Percentiles rank a stretch among this genome's conserved stretches.
These are phyloP conservation scores for Mesoclemmys tuberculata DNA, from an alignment of 2,113 vertebrate species.

Conservation along the genomic window DNA sequence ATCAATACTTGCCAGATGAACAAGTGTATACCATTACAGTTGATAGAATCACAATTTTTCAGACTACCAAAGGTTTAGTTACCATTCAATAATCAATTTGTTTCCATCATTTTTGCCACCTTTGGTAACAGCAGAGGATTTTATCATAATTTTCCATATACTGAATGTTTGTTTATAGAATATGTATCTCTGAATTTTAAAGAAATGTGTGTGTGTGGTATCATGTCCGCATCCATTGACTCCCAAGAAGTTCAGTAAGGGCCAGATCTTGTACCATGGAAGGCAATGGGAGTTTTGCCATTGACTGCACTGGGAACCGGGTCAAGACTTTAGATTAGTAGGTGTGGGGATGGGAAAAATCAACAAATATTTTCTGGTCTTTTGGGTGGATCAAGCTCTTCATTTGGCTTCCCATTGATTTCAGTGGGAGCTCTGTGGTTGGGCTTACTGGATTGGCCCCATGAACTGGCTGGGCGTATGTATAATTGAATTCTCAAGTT, in stretches of 20 bases:
- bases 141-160: neutral
- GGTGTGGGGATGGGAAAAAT: neutral
- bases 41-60: slow-evolving; percentile 9
- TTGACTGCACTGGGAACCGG: neutral
- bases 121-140: neutral
- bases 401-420: neutral
- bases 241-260: neutral
- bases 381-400: neutral
- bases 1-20: neutral
- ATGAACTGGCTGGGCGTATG: neutral
- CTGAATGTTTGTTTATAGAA: neutral
- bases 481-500: neutral
- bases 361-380: no score
- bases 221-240: neutral
- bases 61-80: neutral
- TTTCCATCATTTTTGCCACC: neutral
- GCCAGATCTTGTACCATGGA: neutral
- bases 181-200: neutral
- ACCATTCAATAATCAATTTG: neutral
- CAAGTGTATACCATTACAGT: neutral
- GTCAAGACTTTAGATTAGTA: neutral
- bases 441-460: neutral
- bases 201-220: neutral
- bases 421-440: neutral
- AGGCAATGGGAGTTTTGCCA: neutral